phyloP scores from a whole-genome alignment of 2,113 vertebrate species.

The Corythornis vintsioides region DNA sequence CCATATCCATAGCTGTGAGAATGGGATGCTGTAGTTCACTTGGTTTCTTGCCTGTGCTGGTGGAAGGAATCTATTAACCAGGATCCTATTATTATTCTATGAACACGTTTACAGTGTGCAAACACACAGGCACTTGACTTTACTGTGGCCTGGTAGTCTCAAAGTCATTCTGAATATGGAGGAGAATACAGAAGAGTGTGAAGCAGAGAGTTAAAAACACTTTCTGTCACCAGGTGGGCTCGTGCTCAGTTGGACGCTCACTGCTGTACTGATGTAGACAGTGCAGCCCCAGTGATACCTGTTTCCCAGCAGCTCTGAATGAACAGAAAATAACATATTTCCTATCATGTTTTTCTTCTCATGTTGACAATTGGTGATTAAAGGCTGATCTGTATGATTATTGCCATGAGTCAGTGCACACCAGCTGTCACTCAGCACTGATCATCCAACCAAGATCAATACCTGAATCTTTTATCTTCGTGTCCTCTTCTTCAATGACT shows the following conservation, averaged over 20 bases:
- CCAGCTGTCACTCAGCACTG: neutral
- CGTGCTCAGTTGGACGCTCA: accelerated
- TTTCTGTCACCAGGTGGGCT: neutral
- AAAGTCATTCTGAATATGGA: neutral
- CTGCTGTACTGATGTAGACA: neutral
- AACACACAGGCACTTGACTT: neutral
- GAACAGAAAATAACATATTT: neutral
- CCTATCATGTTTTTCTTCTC: neutral
- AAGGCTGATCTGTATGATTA: neutral
- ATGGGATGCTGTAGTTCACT: neutral
- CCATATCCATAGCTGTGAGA: neutral
- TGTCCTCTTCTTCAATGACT: neutral
- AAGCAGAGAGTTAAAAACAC: neutral
- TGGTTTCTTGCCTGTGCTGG: neutral
- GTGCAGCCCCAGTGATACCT: neutral
- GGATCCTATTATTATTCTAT: no score
- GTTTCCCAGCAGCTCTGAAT: neutral
- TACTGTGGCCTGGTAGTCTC: neutral
- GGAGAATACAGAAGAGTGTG: neutral
- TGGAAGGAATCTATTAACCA: neutral
- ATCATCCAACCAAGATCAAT: neutral
- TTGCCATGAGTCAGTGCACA: neutral
- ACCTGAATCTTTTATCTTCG: neutral
- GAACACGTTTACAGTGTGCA: neutral
- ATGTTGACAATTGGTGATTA: neutral